These are phyloP conservation scores for Heptranchias perlo DNA, from an alignment of 2,113 vertebrate genomes.

Conservation along the genomic window DNA sequence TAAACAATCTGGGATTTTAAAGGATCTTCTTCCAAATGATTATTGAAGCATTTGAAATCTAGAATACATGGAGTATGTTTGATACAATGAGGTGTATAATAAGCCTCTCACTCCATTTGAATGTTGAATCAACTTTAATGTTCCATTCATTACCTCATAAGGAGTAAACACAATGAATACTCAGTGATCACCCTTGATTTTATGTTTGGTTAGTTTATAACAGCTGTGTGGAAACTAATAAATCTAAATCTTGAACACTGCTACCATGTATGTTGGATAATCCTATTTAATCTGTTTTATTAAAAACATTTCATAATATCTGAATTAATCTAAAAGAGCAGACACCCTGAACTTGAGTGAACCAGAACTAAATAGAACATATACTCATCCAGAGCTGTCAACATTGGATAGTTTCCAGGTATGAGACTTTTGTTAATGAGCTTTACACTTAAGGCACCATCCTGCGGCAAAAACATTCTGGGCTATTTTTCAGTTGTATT, in stretches of 20 bases:
- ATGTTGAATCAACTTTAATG: not conserved
- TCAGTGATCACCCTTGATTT: not conserved
- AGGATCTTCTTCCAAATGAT: not conserved
- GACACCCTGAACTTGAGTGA: not conserved
- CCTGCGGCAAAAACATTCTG: not conserved
- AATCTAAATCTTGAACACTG: not conserved
- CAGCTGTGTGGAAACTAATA: not conserved
- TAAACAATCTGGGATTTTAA: not conserved
- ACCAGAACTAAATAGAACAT: not conserved
- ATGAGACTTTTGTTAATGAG: not conserved
- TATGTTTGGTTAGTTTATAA: not conserved
- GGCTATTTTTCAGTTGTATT: too few relatives aligned
- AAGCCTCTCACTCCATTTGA: not conserved
- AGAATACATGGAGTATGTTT: not conserved
- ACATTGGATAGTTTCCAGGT: not conserved
- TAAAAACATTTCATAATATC: not conserved
- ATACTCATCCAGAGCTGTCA: not conserved
- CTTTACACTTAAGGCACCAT: not conserved
- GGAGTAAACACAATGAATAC: not conserved
- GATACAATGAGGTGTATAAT: not conserved
- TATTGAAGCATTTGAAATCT: not conserved
- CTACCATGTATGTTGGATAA: not conserved
- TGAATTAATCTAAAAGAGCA: not conserved
- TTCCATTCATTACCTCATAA: not conserved
- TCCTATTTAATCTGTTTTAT: not conserved